Evolutionary conservation across 2,797 vertebrate species (phyloP), one percentile per base, ranked within the genome.

Genomic region (Anabas testudineus): DNA sequence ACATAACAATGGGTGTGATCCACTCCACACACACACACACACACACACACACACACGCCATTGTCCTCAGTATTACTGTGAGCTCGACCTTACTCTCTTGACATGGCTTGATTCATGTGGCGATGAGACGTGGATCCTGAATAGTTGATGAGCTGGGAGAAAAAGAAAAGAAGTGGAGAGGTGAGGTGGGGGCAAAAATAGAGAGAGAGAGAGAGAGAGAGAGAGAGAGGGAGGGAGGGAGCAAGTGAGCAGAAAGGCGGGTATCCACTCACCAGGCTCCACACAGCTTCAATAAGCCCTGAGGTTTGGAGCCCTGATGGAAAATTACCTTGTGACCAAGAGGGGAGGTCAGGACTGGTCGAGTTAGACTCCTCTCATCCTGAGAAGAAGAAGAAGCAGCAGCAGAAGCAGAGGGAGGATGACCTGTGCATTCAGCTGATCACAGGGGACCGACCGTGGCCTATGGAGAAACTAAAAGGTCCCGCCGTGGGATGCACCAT

Each of bases 101-200:
- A 89, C 88, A 80, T 68, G 79, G 74, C 79, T 88, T 92, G 86
- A 92, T 92, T 94, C 88, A 94, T 93, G 88, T 63, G 85, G 72
- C 85, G 86, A 87, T 82, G 91, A 91, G 85, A 88, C 89, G 69
- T 78, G 88, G 89, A 90, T 91, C 89, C 89, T 95, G 93, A 94
- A 95, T 94, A 93, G 88, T 94, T 95, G 91, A 95, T 95, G 93
- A 94, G 93, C 85, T 72, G 71, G 75, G 84, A 87, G 28, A 84
- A 89, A 89, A 89, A 89, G 86, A 89, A 87, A 88, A 90, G 83
- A 83, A 81, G 80, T 73, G 73, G 54, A 83, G 53, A 57, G 83
- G 39, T 41, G 45, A 73, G 79, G 74, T 62, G 80, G 77, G 86
- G 84, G 88, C 74, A 89, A 81, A 82, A 83, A 84, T 78, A 90